Conservation (phyloP, 2,113 vertebrate genomes). For the Ammodramus savannarum region DNA sequence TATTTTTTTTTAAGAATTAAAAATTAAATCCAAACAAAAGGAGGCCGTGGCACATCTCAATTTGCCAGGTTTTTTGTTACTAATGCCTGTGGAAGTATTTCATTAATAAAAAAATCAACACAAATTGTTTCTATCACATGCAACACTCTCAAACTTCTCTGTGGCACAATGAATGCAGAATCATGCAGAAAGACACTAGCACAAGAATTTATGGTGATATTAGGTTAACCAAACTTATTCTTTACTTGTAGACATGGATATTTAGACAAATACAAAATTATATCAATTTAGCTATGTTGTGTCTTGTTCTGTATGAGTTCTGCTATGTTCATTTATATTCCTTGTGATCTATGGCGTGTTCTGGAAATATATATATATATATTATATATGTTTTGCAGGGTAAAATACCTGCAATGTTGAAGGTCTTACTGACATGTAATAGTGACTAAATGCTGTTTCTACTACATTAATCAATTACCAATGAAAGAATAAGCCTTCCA, state of each 20-base stretch:
- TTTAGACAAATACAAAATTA: not conserved
- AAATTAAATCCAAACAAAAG: not conserved
- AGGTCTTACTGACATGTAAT: not conserved
- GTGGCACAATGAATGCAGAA: not conserved
- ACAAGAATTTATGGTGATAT: not conserved
- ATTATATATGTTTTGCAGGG: not conserved
- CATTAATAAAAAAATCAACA: not conserved
- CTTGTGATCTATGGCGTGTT: not conserved
- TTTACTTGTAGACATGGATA: not conserved
- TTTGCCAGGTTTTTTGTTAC: not conserved
- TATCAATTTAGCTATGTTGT: not conserved
- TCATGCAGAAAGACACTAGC: not conserved
- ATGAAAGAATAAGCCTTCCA: not conserved
- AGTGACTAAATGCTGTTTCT: not conserved
- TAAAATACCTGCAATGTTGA: not conserved
- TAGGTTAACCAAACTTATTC: not conserved
- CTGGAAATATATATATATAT: not conserved
- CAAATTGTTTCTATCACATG: not conserved
- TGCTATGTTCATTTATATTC: not conserved
- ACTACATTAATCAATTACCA: not conserved
- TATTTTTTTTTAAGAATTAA: not conserved
- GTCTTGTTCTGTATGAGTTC: not conserved
- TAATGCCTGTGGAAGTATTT: not conserved
- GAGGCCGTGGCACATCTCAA: not conserved
- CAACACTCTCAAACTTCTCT: not conserved